Evolutionary conservation across 1,140 invertebrate genomes (phyloP).

Genomic region (Melitaea cinxia): DNA sequence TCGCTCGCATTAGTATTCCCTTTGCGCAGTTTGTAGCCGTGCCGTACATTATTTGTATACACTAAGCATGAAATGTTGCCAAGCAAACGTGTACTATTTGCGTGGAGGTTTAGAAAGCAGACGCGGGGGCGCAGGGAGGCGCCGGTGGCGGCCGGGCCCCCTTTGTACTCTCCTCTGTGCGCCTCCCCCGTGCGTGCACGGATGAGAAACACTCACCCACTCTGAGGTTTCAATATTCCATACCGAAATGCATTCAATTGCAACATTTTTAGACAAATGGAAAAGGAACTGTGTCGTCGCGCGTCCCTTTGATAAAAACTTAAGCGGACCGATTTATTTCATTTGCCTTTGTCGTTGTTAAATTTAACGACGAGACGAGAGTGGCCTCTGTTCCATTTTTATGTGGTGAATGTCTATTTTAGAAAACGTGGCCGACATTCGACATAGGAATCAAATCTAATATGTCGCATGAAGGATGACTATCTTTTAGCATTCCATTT

Average conservation of each 20-base stretch:
- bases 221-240: conserved; percentile 78
- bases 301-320: conserved; percentile 53
- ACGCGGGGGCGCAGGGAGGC: conserved; percentile 53
- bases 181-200: conserved; percentile 63
- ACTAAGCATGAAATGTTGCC: conserved; percentile 81
- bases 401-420: conserved; percentile 30
- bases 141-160: conserved; percentile 47
- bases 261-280: conserved; percentile 74
- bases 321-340: conserved; percentile 53
- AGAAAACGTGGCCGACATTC: conserved; percentile 18
- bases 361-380: conserved; percentile 47
- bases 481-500: neutral
- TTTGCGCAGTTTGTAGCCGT: conserved; percentile 74
- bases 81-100: conserved; percentile 80
- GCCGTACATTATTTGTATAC: conserved; percentile 79
- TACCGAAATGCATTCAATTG: conserved; percentile 77
- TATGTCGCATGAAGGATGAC: neutral
- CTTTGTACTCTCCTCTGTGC: conserved; percentile 39
- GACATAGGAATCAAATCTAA: conserved; percentile 7
- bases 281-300: conserved; percentile 51
- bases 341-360: conserved; percentile 52
- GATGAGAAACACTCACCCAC: conserved; percentile 73
- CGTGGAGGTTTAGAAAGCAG: conserved; percentile 77
- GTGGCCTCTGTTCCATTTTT: conserved; percentile 42
- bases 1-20: conserved; percentile 74